Conservation (phyloP, 2,797 vertebrate genomes). For the Smutsia temminckii region DNA sequence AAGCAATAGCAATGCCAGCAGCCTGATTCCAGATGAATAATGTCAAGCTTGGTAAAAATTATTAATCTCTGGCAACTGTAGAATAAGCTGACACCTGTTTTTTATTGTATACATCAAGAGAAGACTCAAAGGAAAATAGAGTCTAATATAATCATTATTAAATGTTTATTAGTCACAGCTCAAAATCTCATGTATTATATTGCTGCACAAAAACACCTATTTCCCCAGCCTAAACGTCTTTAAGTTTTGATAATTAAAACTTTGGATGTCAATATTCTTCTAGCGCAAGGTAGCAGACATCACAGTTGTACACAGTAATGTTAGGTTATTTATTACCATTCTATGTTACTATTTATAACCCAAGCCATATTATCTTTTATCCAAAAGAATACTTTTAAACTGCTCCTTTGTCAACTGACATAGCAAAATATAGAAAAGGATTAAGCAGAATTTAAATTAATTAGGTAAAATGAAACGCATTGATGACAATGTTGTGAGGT, state of each 20-base stretch:
- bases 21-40: conserved; percentile 82
- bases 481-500: background rate
- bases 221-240: conserved; percentile 76
- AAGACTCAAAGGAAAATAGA: conserved; percentile 80
- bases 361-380: conserved; percentile 70
- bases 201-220: conserved; percentile 73
- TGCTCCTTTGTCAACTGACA: conserved; percentile 63
- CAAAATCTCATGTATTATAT: conserved; percentile 80
- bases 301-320: conserved; percentile 77
- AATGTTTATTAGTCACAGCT: conserved; percentile 84
- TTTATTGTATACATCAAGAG: conserved; percentile 76
- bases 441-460: conserved; percentile 33
- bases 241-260: conserved; percentile 83
- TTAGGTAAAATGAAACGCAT: background rate
- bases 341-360: conserved; percentile 76
- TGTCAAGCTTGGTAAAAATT: conserved; percentile 76
- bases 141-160: conserved; percentile 85
- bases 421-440: conserved; percentile 53
- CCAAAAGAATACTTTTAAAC: conserved; percentile 72
- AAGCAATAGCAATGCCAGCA: conserved; percentile 80
- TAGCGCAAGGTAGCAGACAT: conserved; percentile 68
- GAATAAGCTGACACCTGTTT: conserved; percentile 82
- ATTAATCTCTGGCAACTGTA: conserved; percentile 75
- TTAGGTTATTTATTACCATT: conserved; percentile 78
- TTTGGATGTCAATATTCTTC: conserved; percentile 79